Evolutionary conservation across 2,113 vertebrate species (phyloP).

Genomic region (Neotragus pygmaeus): DNA sequence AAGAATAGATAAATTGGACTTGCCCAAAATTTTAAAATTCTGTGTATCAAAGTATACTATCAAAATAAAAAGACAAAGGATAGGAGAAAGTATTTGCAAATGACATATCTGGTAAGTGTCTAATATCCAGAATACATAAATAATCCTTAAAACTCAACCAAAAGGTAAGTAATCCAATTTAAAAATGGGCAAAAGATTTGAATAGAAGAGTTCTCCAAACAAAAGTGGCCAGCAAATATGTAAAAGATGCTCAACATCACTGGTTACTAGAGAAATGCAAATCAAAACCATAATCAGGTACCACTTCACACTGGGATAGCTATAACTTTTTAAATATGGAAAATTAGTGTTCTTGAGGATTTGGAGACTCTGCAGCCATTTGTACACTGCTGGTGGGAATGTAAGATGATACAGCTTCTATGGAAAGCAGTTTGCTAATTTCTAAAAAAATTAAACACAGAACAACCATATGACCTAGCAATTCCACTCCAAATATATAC

Average conservation of each 20-base stretch:
- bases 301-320: background rate
- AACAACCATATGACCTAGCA: background rate
- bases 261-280: background rate
- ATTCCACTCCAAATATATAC: background rate
- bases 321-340: background rate
- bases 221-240: background rate
- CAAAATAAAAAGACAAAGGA: background rate
- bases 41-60: background rate
- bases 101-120: background rate
- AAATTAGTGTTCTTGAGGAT: background rate
- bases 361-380: background rate
- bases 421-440: background rate
- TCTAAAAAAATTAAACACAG: background rate
- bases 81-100: background rate
- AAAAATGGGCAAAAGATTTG: background rate
- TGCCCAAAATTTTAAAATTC: background rate
- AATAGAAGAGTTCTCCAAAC: background rate
- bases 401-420: background rate
- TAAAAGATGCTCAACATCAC: background rate
- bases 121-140: background rate
- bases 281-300: background rate
- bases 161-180: background rate
- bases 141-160: background rate
- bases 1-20: background rate
- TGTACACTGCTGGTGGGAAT: background rate